Conservation (phyloP, 2,113 vertebrate species). For the Rafetus swinhoei region DNA sequence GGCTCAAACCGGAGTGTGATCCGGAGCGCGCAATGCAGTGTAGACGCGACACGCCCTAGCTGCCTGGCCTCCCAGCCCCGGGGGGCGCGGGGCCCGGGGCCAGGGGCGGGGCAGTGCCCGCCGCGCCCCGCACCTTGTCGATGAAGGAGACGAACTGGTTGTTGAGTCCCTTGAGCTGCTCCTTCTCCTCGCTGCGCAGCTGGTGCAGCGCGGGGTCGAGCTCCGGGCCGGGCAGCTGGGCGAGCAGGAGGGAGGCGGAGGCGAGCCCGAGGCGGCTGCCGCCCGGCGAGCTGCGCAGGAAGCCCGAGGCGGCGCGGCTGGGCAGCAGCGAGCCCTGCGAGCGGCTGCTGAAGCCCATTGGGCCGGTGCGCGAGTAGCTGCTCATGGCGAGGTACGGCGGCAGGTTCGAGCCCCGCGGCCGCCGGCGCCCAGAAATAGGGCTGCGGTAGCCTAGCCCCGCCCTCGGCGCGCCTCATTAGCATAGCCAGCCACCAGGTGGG, state of each 20-base stretch:
- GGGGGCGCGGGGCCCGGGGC: accelerated
- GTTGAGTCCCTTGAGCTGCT: constrained; percentile 87
- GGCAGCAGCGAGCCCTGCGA: constrained; percentile 58
- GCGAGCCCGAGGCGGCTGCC: neutral
- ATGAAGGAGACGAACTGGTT: constrained; percentile 83
- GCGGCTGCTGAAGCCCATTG: constrained; percentile 72
- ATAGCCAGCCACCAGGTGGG: too few relatives aligned
- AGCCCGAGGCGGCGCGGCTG: constrained; percentile 21
- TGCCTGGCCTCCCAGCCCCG: too few relatives aligned
- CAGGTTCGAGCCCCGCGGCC: neutral
- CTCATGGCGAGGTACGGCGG: neutral
- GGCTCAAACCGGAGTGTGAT: too few relatives aligned
- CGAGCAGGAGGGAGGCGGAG: constrained; percentile 1
- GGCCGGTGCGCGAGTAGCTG: neutral
- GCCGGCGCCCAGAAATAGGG: neutral
- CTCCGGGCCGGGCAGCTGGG: constrained; percentile 44
- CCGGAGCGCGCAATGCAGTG: too few relatives aligned
- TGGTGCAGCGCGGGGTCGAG: constrained; percentile 75
- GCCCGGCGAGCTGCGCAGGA: neutral
- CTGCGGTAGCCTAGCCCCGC: neutral
- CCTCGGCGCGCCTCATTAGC: neutral
- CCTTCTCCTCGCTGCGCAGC: constrained; percentile 79
- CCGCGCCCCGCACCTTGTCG: constrained; percentile 77
- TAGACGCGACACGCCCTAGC: too few relatives aligned
- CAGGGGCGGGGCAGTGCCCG: too few relatives aligned